Evolutionary conservation across 2,797 vertebrate genomes (phyloP).

Genomic region (Nasua narica): DNA sequence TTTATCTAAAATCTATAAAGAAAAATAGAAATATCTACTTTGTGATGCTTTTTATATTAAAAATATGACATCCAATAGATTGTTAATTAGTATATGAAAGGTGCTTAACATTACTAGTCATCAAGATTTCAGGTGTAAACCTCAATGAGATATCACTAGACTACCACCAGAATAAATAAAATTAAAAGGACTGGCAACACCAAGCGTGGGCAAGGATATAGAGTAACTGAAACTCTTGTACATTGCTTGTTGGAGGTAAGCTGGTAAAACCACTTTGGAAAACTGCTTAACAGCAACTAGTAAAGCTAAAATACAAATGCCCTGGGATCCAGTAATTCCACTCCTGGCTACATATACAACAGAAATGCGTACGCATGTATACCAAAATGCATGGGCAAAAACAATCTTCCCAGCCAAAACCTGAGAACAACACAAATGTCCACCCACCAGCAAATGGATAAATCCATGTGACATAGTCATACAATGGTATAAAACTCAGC

Average conservation of each 20-base stretch:
- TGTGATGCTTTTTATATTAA: constrained; percentile 5
- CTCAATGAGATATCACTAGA: not conserved
- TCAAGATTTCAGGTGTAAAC: not conserved
- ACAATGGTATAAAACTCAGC: not conserved
- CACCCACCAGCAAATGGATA: not conserved
- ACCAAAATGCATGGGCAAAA: not conserved
- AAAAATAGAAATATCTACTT: not conserved
- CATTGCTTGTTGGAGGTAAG: not conserved
- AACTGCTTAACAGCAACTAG: not conserved
- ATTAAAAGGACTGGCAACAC: not conserved
- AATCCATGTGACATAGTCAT: not conserved
- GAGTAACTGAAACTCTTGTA: not conserved
- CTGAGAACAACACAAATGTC: not conserved
- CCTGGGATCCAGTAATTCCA: not conserved
- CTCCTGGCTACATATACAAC: not conserved
- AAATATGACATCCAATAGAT: not conserved
- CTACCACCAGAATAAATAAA: not conserved
- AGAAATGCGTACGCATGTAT: not conserved
- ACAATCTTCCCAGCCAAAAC: not conserved
- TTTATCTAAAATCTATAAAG: not conserved
- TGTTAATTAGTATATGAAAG: not conserved
- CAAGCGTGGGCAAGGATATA: not conserved
- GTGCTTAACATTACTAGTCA: not conserved
- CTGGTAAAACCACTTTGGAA: not conserved
- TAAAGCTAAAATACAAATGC: not conserved